Base-by-base conservation (phyloP, 2,888 invertebrate species). In the Melinaea menophilus region DNA sequence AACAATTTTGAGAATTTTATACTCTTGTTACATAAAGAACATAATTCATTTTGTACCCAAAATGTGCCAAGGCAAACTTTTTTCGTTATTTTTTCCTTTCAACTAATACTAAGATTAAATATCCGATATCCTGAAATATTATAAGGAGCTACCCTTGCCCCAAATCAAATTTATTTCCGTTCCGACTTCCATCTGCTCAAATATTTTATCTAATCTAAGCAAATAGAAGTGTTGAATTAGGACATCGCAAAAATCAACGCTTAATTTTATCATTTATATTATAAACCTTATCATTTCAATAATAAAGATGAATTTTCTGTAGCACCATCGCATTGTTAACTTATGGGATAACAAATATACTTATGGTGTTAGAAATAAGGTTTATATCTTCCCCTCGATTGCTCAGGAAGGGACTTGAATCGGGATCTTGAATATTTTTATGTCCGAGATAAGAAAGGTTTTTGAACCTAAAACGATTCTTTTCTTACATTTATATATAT, bases 391-490 rank as follows among this genome's bases (percentile, higher is more conserved):
- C 66, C 67, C 66, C 72, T 76, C 71, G 68, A 75, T 72, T 72
- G 72, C 76, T 69, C 74, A 72, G 74, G 77, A 71, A 73, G 72
- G n/a, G 7, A 51, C 11, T 51, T 69, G 81, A 81, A 83, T 82
- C 79, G 76, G 81, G 82, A 82, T 81, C 66, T 63, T 33, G 56
- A 59, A 58, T 68, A 66, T 65, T 61, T 81, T 84, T 81, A 83
- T 78, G 82, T 80, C 79, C 80, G 78, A 83, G 89, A 88, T 89
- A 88, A 86, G 80, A 69, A 69, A 77, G 85, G 79, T 80, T 84
- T 72, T 80, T 85, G 87, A 86, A 81, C 69, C 68, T 58, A 66
- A 73, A 73, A 76, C 72, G 71, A 77, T 74, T 75, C 76, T 75
- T 76, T 80, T 79, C 72, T 78, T 78, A 79, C 79, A 79, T 72